A percentile compares a stretch with the other conserved stretches of the same genome.
These are phyloP conservation scores for Pharmacophagus antenor DNA, from an alignment of 2,888 invertebrate species.

Conservation along the genomic window DNA sequence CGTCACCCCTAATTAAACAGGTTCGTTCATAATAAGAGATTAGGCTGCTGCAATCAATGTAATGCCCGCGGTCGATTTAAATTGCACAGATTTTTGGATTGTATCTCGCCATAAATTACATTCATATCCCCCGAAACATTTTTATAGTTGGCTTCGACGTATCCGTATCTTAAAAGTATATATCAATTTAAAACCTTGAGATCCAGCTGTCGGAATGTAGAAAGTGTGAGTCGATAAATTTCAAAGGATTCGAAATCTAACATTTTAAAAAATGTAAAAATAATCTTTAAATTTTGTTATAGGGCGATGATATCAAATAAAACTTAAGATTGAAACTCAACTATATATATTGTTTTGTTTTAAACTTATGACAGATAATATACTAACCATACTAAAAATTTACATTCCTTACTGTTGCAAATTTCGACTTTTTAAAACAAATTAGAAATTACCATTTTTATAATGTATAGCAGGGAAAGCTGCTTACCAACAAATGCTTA, in stretches of 20 bases:
- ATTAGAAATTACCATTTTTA: conserved; percentile 67
- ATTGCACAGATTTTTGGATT: conserved; percentile 50
- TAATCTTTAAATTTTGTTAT: not conserved
- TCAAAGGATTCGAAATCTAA: not conserved
- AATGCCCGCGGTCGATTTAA: conserved; percentile 59
- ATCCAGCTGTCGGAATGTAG: conserved; percentile 10
- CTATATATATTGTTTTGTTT: too few species aligned
- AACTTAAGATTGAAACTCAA: conserved; percentile 35
- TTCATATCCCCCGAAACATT: conserved; percentile 20
- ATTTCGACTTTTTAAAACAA: not conserved
- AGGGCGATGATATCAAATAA: not conserved
- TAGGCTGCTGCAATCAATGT: conserved; percentile 68
- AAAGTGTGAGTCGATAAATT: conserved; percentile 18
- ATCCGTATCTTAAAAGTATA: conserved; percentile 15
- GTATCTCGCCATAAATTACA: conserved; percentile 45
- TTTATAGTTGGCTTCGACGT: conserved; percentile 14
- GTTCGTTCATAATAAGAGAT: conserved; percentile 65
- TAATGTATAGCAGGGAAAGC: conserved; percentile 54
- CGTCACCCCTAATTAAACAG: conserved; percentile 77
- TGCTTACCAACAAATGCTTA: conserved; percentile 70
- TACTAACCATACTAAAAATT: too few species aligned
- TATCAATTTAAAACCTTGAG: conserved; percentile 20
- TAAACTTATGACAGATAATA: too few species aligned
- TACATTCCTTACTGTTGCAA: too few species aligned
- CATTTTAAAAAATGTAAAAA: conserved; percentile 10